A percentile compares a stretch with the other conserved stretches of the same genome.
Conservation (phyloP, 2,888 invertebrate species). For the Schizaphis graminum region DNA sequence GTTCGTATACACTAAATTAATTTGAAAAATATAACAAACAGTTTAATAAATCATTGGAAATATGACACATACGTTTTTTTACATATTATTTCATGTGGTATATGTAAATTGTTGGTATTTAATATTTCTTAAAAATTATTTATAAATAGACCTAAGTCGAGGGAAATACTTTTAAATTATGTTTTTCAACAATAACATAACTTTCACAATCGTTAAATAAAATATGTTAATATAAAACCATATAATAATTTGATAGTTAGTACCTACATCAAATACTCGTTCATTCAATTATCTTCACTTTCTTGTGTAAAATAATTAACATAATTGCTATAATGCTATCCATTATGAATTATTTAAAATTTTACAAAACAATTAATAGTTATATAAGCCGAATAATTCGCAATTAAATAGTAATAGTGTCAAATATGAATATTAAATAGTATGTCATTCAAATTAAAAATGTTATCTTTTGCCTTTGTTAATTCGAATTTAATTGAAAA, state of each 20-base stretch:
- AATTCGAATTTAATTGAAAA: neutral
- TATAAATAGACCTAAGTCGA: neutral
- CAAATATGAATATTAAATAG: neutral
- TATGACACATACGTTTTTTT: neutral
- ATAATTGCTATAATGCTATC: too few relatives aligned
- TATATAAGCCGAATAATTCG: neutral
- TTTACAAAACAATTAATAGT: neutral
- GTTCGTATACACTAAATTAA: neutral
- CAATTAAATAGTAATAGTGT: neutral
- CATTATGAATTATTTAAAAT: neutral
- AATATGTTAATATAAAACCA: slow-evolving; percentile 6
- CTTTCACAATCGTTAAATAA: slow-evolving; percentile 6
- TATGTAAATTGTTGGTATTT: neutral
- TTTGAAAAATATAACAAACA: neutral
- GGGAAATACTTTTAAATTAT: neutral
- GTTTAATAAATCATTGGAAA: neutral
- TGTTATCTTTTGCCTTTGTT: neutral
- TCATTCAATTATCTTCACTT: neutral
- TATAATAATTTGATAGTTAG: neutral
- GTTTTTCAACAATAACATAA: neutral
- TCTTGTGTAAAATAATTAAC: neutral
- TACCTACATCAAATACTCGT: neutral
- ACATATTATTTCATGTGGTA: neutral
- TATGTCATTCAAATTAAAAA: neutral
- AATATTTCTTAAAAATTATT: neutral